Evolutionary conservation across 2,113 vertebrate genomes (phyloP).

Genomic region (Phrynosoma blainvillii): DNA sequence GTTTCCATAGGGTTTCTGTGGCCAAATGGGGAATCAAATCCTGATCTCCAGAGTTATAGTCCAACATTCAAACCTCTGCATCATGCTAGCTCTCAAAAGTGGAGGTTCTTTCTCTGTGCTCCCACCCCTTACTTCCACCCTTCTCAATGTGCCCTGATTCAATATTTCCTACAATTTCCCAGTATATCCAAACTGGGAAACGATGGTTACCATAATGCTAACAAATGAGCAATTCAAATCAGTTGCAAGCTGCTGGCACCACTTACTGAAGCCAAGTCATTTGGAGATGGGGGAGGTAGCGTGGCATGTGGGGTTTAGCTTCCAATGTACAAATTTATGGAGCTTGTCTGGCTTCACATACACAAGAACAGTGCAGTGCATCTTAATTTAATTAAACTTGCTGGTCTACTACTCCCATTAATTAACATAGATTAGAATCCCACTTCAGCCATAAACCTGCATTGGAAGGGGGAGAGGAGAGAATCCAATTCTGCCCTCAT

Average conservation of each 20-base stretch:
- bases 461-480: too few species aligned
- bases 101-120: too few species aligned
- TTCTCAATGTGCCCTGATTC: background rate
- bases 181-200: background rate
- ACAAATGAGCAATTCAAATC: background rate
- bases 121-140: background rate
- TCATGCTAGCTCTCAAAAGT: too few species aligned
- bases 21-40: too few species aligned
- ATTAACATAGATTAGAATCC: constrained; percentile 26
- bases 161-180: too few species aligned
- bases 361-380: background rate
- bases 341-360: background rate
- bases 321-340: background rate
- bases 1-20: too few species aligned
- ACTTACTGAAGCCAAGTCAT: background rate
- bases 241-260: background rate
- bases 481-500: background rate
- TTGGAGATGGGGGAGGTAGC: background rate
- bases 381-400: constrained; percentile 30
- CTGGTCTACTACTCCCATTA: constrained; percentile 29
- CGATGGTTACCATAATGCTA: too few species aligned
- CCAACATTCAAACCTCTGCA: too few species aligned
- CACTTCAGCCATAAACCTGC: background rate
- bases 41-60: too few species aligned
- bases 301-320: background rate